Conservation (phyloP, 2,888 invertebrate species). For the Ochropleura plecta region DNA sequence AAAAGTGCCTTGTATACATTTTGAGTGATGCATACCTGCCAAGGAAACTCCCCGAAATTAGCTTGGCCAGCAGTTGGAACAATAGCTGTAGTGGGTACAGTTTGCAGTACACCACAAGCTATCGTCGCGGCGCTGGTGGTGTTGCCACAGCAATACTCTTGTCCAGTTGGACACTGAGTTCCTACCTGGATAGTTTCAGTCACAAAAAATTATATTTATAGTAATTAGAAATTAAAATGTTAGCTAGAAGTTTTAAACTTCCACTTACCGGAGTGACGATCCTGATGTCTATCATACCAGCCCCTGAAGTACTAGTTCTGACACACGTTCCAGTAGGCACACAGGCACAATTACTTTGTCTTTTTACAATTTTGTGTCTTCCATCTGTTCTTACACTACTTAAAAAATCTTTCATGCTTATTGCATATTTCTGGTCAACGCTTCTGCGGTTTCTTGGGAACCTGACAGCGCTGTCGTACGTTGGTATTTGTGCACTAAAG, state of each 20-base stretch:
- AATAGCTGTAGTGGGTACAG: slow-evolving; percentile 78
- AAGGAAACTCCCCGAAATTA: slow-evolving; percentile 93
- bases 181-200: slow-evolving; percentile 58
- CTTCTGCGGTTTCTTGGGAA: slow-evolving; percentile 84
- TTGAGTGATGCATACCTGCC: slow-evolving; percentile 89
- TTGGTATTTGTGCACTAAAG: slow-evolving; percentile 79
- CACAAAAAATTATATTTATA: slow-evolving; percentile 18
- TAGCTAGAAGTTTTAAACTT: background rate
- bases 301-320: slow-evolving; percentile 80
- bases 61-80: slow-evolving; percentile 89
- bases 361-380: slow-evolving; percentile 78
- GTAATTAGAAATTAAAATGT: background rate
- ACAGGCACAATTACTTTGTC: slow-evolving; percentile 84
- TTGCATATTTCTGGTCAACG: slow-evolving; percentile 42
- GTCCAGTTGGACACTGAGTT: slow-evolving; percentile 81
- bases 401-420: slow-evolving; percentile 63
- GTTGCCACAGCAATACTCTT: slow-evolving; percentile 84
- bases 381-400: slow-evolving; percentile 43
- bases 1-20: background rate
- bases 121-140: slow-evolving; percentile 68
- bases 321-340: slow-evolving; percentile 83
- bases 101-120: slow-evolving; percentile 86
- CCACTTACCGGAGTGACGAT: slow-evolving; percentile 91
- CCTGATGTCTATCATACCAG: slow-evolving; percentile 91
- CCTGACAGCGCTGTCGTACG: slow-evolving; percentile 80